Percentiles rank a stretch among this genome's conserved stretches.
These are phyloP conservation scores for Electrona antarctica DNA, from an alignment of 2,113 vertebrate species.

Conservation along the genomic window DNA sequence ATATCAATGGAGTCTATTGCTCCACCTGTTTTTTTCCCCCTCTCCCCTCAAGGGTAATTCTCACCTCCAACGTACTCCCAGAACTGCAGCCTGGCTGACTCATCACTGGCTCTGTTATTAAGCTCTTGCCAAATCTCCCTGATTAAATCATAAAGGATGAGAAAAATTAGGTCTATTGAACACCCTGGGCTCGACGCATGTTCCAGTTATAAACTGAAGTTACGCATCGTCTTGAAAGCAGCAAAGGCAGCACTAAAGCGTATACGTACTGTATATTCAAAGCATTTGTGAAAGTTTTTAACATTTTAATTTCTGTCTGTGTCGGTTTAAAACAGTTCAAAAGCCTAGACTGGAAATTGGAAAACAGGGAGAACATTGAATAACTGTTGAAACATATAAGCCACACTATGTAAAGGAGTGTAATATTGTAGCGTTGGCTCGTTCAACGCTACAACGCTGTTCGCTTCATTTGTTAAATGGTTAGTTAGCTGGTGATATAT, in stretches of 20 bases:
- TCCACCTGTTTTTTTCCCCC: slow-evolving; percentile 43
- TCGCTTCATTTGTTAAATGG: too few relatives aligned
- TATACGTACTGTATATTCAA: slow-evolving; percentile 30
- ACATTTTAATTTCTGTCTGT: slow-evolving; percentile 12
- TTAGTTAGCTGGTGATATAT: too few relatives aligned
- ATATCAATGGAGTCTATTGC: slow-evolving; percentile 12
- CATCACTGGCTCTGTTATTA: slow-evolving; percentile 77
- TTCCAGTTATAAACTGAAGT: slow-evolving; percentile 60
- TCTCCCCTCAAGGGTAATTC: slow-evolving; percentile 71
- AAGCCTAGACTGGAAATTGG: too few relatives aligned
- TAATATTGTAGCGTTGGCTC: too few relatives aligned
- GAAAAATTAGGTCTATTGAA: slow-evolving; percentile 60
- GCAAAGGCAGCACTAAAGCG: slow-evolving; percentile 46
- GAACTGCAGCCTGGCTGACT: slow-evolving; percentile 78
- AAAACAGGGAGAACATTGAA: background rate
- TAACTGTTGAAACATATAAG: too few relatives aligned
- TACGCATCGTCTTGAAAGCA: slow-evolving; percentile 39
- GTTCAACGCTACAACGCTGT: too few relatives aligned
- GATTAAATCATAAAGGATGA: slow-evolving; percentile 77
- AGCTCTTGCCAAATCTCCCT: slow-evolving; percentile 74
- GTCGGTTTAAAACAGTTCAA: background rate
- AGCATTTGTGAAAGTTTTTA: slow-evolving; percentile 24
- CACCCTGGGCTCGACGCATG: slow-evolving; percentile 55
- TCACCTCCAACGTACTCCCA: slow-evolving; percentile 77
- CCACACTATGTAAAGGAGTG: too few relatives aligned